Evolutionary conservation across 2,797 vertebrate species (phyloP), one percentile per base, ranked within the genome.

Genomic region (Channallabes apus): DNA sequence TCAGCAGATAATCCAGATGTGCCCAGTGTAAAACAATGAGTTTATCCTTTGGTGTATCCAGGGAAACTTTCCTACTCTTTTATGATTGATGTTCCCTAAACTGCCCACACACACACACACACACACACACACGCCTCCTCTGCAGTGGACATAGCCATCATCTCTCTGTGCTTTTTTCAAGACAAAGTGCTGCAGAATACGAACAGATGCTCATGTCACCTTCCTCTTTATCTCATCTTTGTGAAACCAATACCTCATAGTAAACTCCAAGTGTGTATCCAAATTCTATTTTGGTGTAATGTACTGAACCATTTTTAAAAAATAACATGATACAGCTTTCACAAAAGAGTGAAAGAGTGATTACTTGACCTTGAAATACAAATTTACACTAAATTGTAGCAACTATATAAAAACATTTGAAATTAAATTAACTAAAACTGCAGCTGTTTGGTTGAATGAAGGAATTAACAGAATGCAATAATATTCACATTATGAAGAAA

Each of bases 41-140:
- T 88, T 88, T 77, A 78, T 86, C 84, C 82, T 82, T 78, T 86
- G 72, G 85, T 77, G 80, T 80, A 79, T 82, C 82, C 27, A 68
- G 83, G 85, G 78, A 88, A 90, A 85, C 83, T 87, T 88, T 88
- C 84, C 79, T 62, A 82, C 32, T 61, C 11, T 29, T 68, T 87
- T 75, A 79, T 82, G 88, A 88, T 87, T 73, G 75, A 85, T 87
- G 84, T 82, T 87, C 82, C 61, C 32, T 62, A 38, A 61, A 75
- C 18, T 20, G 14, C 71, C 24, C 85, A 79, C 79, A 73, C 87
- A 75, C 51, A 79, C 12, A 51, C 46, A 79, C 51, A 79, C 84
- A 79, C 79, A 73, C 51, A 75, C 51, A 54, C 51, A 54, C 46
- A 51, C 12, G 2, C 51, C 51, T 46, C 15, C 76, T 67, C 80